Evolutionary conservation across 1,140 invertebrate genomes (phyloP).

Genomic region (Belonocnema kinseyi): DNA sequence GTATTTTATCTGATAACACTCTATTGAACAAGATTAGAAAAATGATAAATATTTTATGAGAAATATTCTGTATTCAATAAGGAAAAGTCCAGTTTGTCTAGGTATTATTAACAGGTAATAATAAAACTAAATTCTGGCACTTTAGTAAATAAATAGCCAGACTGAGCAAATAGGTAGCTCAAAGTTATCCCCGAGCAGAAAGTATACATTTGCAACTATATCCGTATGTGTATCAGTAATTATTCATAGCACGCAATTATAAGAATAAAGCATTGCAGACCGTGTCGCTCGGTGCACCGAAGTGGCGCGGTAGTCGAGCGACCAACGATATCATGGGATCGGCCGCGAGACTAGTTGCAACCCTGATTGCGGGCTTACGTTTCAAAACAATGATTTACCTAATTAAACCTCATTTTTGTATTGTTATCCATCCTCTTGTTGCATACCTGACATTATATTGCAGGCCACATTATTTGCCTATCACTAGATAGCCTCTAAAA

Average conservation of each 20-base stretch:
- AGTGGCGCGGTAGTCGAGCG: conserved; percentile 44
- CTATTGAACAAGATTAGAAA: too few species aligned
- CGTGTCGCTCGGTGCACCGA: conserved; percentile 44
- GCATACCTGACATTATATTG: conserved; percentile 35
- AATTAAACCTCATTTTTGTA: conserved; percentile 69
- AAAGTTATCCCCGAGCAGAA: conserved; percentile 36
- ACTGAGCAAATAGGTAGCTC: conserved; percentile 6
- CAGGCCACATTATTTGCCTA: conserved; percentile 32
- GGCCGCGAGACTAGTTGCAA: conserved; percentile 59
- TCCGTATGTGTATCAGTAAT: conserved; percentile 59
- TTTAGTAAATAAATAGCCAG: too few species aligned
- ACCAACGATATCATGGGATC: conserved; percentile 63
- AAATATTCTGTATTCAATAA: too few species aligned
- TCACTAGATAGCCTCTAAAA: conserved; percentile 10
- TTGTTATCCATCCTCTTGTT: conserved; percentile 56
- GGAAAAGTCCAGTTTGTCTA: too few species aligned
- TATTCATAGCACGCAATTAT: conserved; percentile 73
- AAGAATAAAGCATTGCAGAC: conserved; percentile 43
- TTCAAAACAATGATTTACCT: conserved; percentile 73
- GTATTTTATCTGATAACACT: too few species aligned
- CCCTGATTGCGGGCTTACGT: conserved; percentile 65
- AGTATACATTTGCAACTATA: not conserved
- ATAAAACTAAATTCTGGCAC: too few species aligned
- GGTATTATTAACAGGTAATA: too few species aligned
- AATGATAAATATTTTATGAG: too few species aligned